Base-by-base conservation (phyloP, 2,797 vertebrate species). In the Characodon lateralis region DNA sequence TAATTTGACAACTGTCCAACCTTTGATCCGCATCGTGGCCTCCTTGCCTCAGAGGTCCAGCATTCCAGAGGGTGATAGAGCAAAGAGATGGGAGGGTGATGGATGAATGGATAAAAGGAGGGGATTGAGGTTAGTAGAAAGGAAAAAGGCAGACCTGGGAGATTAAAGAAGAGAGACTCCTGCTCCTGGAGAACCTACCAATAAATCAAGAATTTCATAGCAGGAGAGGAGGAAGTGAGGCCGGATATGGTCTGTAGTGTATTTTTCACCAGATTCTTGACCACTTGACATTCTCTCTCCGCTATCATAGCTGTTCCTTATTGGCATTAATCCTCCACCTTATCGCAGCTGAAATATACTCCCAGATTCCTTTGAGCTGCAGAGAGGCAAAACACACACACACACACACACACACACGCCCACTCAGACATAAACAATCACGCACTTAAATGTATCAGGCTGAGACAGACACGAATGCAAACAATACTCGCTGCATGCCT, bases 41-140 rank as follows among this genome's bases (percentile, higher is more conserved):
- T 85, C 79, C 90, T 85, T 28, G 81, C 87, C 80, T 89, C 82
- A 80, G 82, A 92, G 89, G 85, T 84, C 87, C 81, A 9, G 88
- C 95, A 95, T 96, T 95, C 94, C 95, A 87, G 86, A 83, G 87
- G 79, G 81, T 87, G 83, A 91, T 83, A 83, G 92, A 92, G 92
- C 74, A 73, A 85, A 82, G 85, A 91, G 89, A 92, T 89, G 91
- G 91, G 91, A 91, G 83, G 86, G 80, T 92, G 92, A 94, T 89
- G 88, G 92, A 93, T 31, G 31, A 31, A 31, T 90, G 90, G 88
- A 89, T 88, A 89, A 92, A 89, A 88, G 85, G 84, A 81, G 80
- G 82, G 89, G 87, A 83, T 80, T 78, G 85, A 91, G 87, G 90
- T 89, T 79, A 91, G 89, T 92, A 93, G 86, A 93, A 93, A 93